These are phyloP conservation scores for Phalacrocorax aristotelis DNA, from an alignment of 2,113 vertebrate species.

Conservation along the genomic window DNA sequence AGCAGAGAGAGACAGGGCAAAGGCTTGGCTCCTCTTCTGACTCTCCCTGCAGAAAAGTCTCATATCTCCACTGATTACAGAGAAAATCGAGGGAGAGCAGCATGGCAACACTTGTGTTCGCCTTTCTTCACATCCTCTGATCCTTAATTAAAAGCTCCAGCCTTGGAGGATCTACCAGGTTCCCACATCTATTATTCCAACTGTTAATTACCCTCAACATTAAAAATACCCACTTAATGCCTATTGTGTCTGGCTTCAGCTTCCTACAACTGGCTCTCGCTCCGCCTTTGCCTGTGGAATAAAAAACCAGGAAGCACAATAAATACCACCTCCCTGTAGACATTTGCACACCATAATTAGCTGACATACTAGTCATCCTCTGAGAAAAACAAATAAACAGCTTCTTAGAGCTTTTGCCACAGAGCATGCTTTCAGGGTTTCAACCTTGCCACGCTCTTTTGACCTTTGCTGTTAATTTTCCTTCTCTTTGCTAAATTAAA, in stretches of 20 bases:
- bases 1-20: background rate
- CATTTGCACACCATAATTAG: background rate
- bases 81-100: background rate
- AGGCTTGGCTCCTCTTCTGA: background rate
- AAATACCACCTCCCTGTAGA: background rate
- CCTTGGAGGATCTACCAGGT: background rate
- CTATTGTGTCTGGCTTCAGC: background rate
- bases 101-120: rapidly evolving
- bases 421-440: background rate
- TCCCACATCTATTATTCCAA: background rate
- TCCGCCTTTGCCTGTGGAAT: background rate
- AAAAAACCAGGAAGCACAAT: background rate
- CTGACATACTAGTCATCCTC: background rate
- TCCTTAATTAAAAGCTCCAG: slow-evolving; percentile 32
- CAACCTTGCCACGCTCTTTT: background rate
- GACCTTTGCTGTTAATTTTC: background rate
- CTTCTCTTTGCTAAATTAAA: background rate
- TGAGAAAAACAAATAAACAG: background rate
- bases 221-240: background rate
- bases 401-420: background rate
- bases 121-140: background rate
- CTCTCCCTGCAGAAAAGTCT: background rate
- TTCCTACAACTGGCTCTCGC: background rate
- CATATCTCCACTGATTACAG: background rate
- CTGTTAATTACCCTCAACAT: slow-evolving; percentile 15